A percentile compares a stretch with the other conserved stretches of the same genome.
These are phyloP conservation scores for Zaprionus inermis DNA, from an alignment of 1,140 invertebrate genomes.

Conservation along the genomic window DNA sequence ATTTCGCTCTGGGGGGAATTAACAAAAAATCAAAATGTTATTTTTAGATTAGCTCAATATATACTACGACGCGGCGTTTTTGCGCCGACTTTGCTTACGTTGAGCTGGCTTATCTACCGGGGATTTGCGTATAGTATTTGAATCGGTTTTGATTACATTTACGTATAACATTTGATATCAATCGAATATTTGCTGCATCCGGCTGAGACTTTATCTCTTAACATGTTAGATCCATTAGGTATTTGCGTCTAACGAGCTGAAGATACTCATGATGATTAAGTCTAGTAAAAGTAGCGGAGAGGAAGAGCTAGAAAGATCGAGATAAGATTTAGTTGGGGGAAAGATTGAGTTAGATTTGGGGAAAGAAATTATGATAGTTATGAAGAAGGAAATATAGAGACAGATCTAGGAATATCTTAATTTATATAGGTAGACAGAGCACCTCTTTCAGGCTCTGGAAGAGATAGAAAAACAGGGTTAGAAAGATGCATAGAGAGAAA, in stretches of 20 bases:
- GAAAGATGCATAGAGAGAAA: no score
- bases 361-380: no score
- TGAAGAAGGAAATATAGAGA: no score
- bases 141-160: not conserved
- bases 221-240: slow-evolving; percentile 26
- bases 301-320: no score
- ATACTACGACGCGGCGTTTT: slow-evolving; percentile 1
- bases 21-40: slow-evolving; percentile 45
- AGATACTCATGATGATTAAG: not conserved
- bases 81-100: not conserved
- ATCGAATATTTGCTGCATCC: not conserved
- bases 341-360: no score
- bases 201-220: not conserved
- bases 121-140: not conserved
- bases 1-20: slow-evolving; percentile 43
- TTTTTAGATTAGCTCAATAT: slow-evolving; percentile 67
- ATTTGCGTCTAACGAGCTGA: not conserved
- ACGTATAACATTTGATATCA: not conserved
- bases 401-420: no score
- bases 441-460: no score
- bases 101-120: not conserved
- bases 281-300: no score
- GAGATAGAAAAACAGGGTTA: no score
- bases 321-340: no score
- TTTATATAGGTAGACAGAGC: no score